phyloP scores from a whole-genome alignment of 2,888 invertebrate species.

The Rhopalosiphum nymphaeae region DNA sequence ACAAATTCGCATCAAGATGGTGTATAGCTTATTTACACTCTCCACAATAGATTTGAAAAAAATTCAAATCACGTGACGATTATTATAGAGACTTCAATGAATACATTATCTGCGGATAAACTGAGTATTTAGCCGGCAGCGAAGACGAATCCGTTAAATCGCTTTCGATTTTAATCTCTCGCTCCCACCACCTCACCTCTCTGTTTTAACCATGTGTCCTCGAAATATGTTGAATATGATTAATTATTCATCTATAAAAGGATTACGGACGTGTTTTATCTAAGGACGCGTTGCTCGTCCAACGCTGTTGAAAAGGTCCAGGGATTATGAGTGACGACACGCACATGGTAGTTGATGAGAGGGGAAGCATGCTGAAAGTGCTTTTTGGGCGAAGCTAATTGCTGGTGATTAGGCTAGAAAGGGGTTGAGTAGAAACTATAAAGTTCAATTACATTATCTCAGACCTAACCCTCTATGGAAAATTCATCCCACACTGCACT shows the following conservation, averaged over 20 bases:
- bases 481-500: conserved; percentile 20
- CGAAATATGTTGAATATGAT: conserved; percentile 26
- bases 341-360: not conserved
- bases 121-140: too few species aligned
- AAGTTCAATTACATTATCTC: conserved; percentile 58
- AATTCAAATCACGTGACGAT: not conserved
- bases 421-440: conserved; percentile 38
- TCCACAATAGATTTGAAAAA: not conserved
- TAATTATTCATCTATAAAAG: conserved; percentile 46
- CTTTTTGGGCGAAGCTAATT: conserved; percentile 42
- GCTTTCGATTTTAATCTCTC: conserved; percentile 39
- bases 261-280: conserved; percentile 26
- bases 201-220: not conserved
- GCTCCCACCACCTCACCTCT: not conserved
- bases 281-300: not conserved
- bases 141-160: conserved; percentile 25
- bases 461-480: conserved; percentile 31
- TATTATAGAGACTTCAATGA: not conserved
- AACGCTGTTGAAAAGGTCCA: conserved; percentile 15
- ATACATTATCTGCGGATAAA: not conserved
- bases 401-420: conserved; percentile 28
- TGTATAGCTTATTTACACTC: not conserved
- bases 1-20: not conserved
- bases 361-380: conserved; percentile 5
- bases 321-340: conserved; percentile 38